Evolutionary conservation across 2,888 invertebrate genomes (phyloP).

Genomic region (Leptopterna dolabrata): DNA sequence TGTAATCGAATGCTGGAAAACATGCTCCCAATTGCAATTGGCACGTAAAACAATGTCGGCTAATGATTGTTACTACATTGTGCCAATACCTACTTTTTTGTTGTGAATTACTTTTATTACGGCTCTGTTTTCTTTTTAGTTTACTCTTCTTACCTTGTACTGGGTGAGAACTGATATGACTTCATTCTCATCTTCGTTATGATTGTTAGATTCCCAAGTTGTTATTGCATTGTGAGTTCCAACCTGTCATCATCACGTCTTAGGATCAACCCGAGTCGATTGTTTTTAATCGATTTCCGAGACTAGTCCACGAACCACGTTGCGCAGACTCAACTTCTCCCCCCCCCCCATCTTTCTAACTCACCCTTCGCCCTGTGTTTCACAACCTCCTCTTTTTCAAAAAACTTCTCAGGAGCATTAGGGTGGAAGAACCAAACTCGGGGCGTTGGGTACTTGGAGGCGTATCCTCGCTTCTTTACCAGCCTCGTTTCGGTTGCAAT

Average conservation of each 20-base stretch:
- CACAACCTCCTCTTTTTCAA: not conserved
- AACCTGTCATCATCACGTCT: not conserved
- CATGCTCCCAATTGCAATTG: too few species aligned
- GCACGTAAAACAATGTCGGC: too few species aligned
- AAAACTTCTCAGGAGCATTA: not conserved
- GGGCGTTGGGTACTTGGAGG: not conserved
- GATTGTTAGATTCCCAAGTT: too few species aligned
- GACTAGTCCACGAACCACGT: not conserved
- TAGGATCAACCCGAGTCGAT: not conserved
- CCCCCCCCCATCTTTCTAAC: not conserved
- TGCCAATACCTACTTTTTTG: too few species aligned
- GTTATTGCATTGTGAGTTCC: too few species aligned
- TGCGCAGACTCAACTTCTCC: not conserved
- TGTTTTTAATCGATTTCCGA: not conserved
- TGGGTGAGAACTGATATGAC: too few species aligned
- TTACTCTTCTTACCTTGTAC: too few species aligned
- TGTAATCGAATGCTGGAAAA: too few species aligned
- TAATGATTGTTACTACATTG: too few species aligned
- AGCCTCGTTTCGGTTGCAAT: not conserved
- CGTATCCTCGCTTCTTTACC: not conserved
- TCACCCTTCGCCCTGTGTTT: not conserved
- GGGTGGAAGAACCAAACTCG: not conserved
- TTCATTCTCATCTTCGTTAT: too few species aligned
- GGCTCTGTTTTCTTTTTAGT: too few species aligned
- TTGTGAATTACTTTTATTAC: too few species aligned